Evolutionary conservation across 2,888 invertebrate species (phyloP), one percentile per base, ranked within the genome.

Genomic region (Exocentrus adspersus): DNA sequence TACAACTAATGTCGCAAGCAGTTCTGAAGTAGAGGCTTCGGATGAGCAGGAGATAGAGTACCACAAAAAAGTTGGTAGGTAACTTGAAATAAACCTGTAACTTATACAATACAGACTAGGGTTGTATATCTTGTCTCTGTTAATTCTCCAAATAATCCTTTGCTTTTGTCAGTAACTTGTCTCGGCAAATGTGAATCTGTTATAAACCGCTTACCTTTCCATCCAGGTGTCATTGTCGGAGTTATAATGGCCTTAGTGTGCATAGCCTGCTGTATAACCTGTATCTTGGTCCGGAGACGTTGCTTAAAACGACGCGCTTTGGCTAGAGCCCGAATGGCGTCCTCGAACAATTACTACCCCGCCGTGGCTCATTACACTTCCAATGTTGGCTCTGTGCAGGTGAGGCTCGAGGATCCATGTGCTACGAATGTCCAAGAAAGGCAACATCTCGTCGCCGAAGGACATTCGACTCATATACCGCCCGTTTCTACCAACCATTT

Each of bases 181-280:
- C 2, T 24, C 17, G 14, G n/a, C 28, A 45, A 48, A 28, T 41
- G 30, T 30, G 41, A 64, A 10, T 45, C 32, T 32, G 28, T 64
- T 16, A 24, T 24, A 21, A 16, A 28, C 37, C 21, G 28, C 43
- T 24, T 46, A 20, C 37, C 59, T 73, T 75, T 6, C n/a, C 5
- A 37, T 37, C 12, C 37, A 88, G 88, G 86, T 56, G 77, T 88
- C 17, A 83, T 86, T 0, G 76, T 87, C 17, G 86, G 85, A 0
- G 79, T 84, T 4, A 83, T 82, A 0, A 79, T 86, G 19, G 81
- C 85, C 4, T 45, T 85, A 7, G 63, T 85, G 32, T 84, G 84
- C 51, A 72, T 86, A 45, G 19, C 85, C 12, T 77, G 82, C 1
- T 84, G 82, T 21, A 80, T 82, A 0, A 81, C 81, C 5, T 80